Evolutionary conservation across 2,888 invertebrate genomes (phyloP), one percentile per base, ranked within the genome.

Genomic region (Rhagonycha lutea): DNA sequence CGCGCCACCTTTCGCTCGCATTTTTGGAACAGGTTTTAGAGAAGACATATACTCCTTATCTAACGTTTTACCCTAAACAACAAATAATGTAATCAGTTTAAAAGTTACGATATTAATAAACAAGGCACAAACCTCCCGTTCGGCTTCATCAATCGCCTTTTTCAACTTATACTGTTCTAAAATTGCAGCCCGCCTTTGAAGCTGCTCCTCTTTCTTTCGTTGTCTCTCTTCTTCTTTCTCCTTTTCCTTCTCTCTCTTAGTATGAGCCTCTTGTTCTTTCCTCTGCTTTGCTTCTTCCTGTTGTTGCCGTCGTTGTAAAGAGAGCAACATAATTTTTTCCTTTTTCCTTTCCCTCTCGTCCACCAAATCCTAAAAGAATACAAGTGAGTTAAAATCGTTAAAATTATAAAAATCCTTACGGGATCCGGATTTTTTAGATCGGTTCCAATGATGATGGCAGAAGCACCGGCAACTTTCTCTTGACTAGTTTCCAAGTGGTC

Each of bases 321-420:
- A 97, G 84, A 95, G 89, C 87, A 97, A 88, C 92, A 98, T 94
- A 78, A 98, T 95, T 82, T 94, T 93, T 87, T 98, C 97, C 86
- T 97, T 98, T 86, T 95, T 97, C 79, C 93, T 92, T 87, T 96
- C 96, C 95, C 97, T 96, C 88, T 97, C 97, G 82, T 96, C 95
- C 73, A 95, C 92, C 8, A 94, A 92, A 84, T 93, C 94, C 96
- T 96, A 86, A 28, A 84, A 84, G 73, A 29, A 70, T 77, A 71
- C 73, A 24, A 70, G 28, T 29, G 18, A 73, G 32, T 60, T 32
- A 29, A 24, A 18, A 69, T 72, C 9, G 10, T 11, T 24, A 70
- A 68, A 70, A 74, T 73, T 14, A 63, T 32, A 73, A 29, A 61
- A 14, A 74, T 32, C 87, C 90, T 89, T 88, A 93, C 93, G 65